Evolutionary conservation across 2,888 invertebrate species (phyloP).

Genomic region (Pseudococcus longispinus): DNA sequence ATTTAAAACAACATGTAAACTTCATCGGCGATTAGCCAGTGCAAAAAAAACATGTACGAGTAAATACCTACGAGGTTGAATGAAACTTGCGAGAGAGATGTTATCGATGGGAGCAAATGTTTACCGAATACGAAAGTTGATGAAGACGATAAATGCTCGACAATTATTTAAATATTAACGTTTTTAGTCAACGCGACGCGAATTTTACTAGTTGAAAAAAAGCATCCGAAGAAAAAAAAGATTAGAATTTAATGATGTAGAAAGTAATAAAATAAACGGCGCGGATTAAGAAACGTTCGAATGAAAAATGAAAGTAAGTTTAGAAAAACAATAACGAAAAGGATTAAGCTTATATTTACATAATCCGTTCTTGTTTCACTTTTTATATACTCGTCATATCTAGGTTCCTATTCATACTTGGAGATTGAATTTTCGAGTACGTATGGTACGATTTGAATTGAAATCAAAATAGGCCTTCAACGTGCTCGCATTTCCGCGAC

Average conservation of each 20-base stretch:
- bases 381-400: neutral
- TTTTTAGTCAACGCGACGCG: neutral
- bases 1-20: neutral
- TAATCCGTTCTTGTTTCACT: constrained; percentile 40
- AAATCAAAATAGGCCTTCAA: neutral
- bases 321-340: constrained; percentile 40
- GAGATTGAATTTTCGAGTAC: neutral
- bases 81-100: neutral
- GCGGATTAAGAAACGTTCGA: constrained; percentile 23
- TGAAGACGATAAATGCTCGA: constrained; percentile 15
- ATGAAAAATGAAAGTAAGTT: constrained; percentile 44
- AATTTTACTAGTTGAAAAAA: neutral
- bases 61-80: neutral
- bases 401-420: neutral
- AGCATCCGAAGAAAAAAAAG: constrained; percentile 7
- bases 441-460: neutral
- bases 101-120: constrained; percentile 14
- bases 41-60: constrained; percentile 12
- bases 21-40: neutral
- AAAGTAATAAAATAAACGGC: constrained; percentile 42
- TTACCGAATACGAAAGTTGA: constrained; percentile 37
- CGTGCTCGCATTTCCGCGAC: constrained; percentile 3
- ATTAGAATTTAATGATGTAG: constrained; percentile 45
- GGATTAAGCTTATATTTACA: constrained; percentile 40
- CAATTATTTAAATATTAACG: constrained; percentile 36